phyloP scores from a whole-genome alignment of 1,140 invertebrate species.

The Leptinotarsa texana region DNA sequence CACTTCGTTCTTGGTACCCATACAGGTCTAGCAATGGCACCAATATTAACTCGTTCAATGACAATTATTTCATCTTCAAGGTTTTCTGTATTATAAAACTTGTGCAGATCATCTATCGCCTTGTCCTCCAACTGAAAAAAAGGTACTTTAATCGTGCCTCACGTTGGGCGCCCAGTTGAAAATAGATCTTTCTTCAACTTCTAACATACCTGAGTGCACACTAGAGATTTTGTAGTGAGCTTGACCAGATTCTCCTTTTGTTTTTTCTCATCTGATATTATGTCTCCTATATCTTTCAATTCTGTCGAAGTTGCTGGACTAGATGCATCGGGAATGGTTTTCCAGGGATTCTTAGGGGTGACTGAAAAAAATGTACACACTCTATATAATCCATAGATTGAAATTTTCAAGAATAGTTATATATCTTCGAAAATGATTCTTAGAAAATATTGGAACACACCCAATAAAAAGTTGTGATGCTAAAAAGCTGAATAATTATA shows the following conservation, averaged over 20 bases:
- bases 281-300: constrained; percentile 58
- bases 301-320: constrained; percentile 36
- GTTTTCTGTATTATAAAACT: constrained; percentile 66
- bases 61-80: constrained; percentile 68
- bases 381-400: background rate
- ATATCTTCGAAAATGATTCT: too few species aligned
- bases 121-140: constrained; percentile 69
- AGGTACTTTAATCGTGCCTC: background rate
- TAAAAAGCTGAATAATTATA: too few species aligned
- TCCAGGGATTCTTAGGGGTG: constrained; percentile 54
- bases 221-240: constrained; percentile 66
- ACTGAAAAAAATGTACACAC: constrained; percentile 37
- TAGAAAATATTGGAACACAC: too few species aligned
- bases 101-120: constrained; percentile 70
- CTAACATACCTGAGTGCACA: constrained; percentile 64
- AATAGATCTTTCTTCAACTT: background rate
- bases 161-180: background rate
- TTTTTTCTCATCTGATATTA: constrained; percentile 65
- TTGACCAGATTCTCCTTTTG: constrained; percentile 64
- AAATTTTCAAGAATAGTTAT: too few species aligned
- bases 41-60: constrained; percentile 60
- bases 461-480: too few species aligned
- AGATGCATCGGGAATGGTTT: constrained; percentile 39
- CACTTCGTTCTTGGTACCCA: constrained; percentile 58
- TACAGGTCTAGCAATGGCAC: constrained; percentile 60